Percentiles rank a stretch among this genome's conserved stretches.
These are phyloP conservation scores for Parasteatoda tepidariorum DNA, from an alignment of 1,140 invertebrate species.

Conservation along the genomic window DNA sequence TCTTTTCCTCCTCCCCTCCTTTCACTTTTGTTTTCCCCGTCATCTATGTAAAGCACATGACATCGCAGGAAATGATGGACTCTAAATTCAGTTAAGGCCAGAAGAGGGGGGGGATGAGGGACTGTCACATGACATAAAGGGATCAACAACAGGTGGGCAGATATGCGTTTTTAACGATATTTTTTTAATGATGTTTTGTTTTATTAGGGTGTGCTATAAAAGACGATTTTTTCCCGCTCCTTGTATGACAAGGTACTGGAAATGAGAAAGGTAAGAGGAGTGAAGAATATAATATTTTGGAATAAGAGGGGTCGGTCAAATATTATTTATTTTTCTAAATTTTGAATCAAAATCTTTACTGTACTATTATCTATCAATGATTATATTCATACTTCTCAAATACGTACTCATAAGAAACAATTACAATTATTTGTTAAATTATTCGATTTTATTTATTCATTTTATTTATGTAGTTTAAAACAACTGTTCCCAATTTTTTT, in stretches of 20 bases:
- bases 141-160: constrained; percentile 27
- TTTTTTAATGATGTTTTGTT: constrained; percentile 3
- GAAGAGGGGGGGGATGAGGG: background rate
- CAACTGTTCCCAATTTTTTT: too few species aligned
- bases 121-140: constrained; percentile 20
- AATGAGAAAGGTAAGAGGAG: background rate
- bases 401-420: too few species aligned
- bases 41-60: constrained; percentile 9
- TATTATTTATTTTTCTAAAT: too few species aligned
- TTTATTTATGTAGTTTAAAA: too few species aligned
- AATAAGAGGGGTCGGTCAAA: background rate
- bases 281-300: background rate
- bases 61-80: background rate
- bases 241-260: background rate
- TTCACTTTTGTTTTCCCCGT: too few species aligned
- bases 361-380: too few species aligned
- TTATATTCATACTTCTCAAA: too few species aligned
- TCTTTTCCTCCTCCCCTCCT: background rate
- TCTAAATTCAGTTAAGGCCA: background rate
- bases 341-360: too few species aligned
- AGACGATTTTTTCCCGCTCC: background rate
- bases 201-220: constrained; percentile 14
- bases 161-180: background rate
- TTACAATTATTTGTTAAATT: too few species aligned
- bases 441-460: too few species aligned